Evolutionary conservation across 2,888 invertebrate genomes (phyloP), one percentile per base, ranked within the genome.

Genomic region (Malachius bipustulatus): DNA sequence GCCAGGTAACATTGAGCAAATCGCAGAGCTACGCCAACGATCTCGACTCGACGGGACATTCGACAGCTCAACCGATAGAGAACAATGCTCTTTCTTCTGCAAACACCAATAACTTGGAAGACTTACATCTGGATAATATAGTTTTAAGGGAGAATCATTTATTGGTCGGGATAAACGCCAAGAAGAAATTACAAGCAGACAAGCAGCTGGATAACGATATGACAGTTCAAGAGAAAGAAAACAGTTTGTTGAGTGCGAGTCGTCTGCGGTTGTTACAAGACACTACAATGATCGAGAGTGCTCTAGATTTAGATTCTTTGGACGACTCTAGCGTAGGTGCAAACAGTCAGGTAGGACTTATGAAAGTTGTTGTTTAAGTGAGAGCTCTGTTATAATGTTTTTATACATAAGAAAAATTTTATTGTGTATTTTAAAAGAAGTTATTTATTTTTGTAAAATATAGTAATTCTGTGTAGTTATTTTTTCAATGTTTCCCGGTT

Each of bases 221-320:
- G 42, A 62, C 60, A 26, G 38, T 52, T 30, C 57, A 57, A 36
- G 64, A 64, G 26, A 62, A 62, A 43, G 62, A 63, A 41, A 63
- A 62, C 43, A 57, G 63, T 52, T 58, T 70, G 37, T 68, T 78
- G 50, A 74, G 75, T 55, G 82, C 82, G 39, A 82, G 80, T 59
- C 73, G 81, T 44, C 68, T 85, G 59, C 73, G 80, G 49, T 67
- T 84, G 51, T 69, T 85, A 52, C 84, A 83, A 59, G 84, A 87
- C 66, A 85, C 85, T 38, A 87, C 87, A 34, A 87, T 87, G 87
- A 87, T 88, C 54, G 85, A 87, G 63, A 85, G 87, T 37, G 87
- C 87, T 37, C 69, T 88, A 46, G 88, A 88, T 69, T 71, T 88
- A 54, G 88, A 88, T 65, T 85, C 85, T 49, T 67, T 87, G 47